Evolutionary conservation across 2,888 invertebrate species (phyloP), one percentile per base, ranked within the genome.

Genomic region (Leptinotarsa haldemani): DNA sequence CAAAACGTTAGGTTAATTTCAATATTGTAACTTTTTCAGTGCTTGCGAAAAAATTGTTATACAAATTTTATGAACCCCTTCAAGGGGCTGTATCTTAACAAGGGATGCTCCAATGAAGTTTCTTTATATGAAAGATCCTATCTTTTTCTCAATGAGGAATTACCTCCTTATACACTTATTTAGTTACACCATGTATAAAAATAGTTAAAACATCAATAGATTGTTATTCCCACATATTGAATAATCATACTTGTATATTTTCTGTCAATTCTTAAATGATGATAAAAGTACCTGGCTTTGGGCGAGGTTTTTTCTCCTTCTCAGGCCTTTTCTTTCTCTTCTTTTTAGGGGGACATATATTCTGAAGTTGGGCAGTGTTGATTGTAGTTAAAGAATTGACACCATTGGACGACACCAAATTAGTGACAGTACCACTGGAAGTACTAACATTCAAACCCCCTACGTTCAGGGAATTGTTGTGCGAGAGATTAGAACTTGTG

Each of bases 231-330:
- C 30, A 30, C 30, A 30, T 30, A 30, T 7, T 1, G 7, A 7
- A 30, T 7, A 30, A 30, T 30, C 30, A 3, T 25, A 3, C 22
- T 30, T 30, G 30, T 48, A 48, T 1, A 48, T 4, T 16, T 16
- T 16, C 48, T 48, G 5, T 16, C 16, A 48, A 48, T 16, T 25
- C 0, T 22, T 0, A 22, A 12, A 30, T 22, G 5, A 25, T 61
- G 4, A 47, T 4, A 2, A 63, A 40, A 58, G 52, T 78, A 81
- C 95, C 95, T 0, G 95, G 95, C 82, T 94, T 94, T 0, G 94
- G 95, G 65, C 94, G 88, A n/a, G 93, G 93, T 82, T 95, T 95
- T 86, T 94, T 94, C 85, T 94, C 94, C 84, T 93, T 93, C 20
- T 90, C 90, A 0, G 90, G 90, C 88, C 94, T 95, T 89, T 94